phyloP scores from a whole-genome alignment of 1,140 invertebrate genomes.

The Conus betulinus region DNA sequence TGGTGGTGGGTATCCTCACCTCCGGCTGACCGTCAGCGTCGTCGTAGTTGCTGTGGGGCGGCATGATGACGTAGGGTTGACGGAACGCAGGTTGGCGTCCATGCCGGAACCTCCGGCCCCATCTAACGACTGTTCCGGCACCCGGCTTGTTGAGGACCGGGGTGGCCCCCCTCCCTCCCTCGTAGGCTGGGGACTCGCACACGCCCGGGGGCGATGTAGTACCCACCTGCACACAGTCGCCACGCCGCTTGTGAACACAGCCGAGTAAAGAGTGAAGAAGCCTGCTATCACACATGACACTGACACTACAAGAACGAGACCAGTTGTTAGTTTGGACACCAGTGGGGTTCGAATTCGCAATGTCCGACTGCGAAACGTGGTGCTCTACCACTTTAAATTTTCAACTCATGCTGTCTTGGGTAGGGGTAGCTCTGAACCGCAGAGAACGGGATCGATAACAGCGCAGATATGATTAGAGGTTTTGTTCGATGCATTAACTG shows the following conservation, averaged over 20 bases:
- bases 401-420: too few relatives aligned
- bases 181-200: constrained; percentile 82
- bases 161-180: not conserved
- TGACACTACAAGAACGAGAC: too few relatives aligned
- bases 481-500: too few relatives aligned
- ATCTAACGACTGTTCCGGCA: constrained; percentile 87
- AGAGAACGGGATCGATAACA: too few relatives aligned
- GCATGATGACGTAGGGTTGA: constrained; percentile 84
- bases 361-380: too few relatives aligned
- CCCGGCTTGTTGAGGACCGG: not conserved
- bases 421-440: too few relatives aligned
- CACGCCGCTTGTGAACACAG: not conserved
- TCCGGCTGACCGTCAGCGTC: constrained; percentile 39
- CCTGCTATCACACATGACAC: too few relatives aligned
- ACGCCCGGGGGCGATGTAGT: constrained; percentile 86
- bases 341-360: too few relatives aligned
- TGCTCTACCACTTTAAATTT: too few relatives aligned
- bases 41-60: constrained; percentile 61
- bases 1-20: constrained; percentile 14
- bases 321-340: too few relatives aligned
- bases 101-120: constrained; percentile 86
- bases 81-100: constrained; percentile 84
- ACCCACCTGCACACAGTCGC: constrained; percentile 28
- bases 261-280: too few relatives aligned
- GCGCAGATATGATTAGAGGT: too few relatives aligned